Base-by-base conservation (phyloP, 2,797 vertebrate genomes). In the Sebastes variabilis region DNA sequence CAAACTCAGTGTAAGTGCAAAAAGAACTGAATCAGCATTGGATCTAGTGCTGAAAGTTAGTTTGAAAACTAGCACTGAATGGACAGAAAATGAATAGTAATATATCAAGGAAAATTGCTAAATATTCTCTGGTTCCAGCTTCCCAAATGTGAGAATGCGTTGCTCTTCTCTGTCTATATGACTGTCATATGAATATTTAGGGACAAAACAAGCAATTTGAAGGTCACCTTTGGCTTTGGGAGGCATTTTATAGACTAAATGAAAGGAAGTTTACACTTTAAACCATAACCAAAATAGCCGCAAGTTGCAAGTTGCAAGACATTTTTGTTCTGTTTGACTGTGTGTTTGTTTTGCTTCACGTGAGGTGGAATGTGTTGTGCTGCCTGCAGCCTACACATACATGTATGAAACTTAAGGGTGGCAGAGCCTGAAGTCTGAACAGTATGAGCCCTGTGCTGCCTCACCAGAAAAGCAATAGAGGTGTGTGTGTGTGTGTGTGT, bases 391-490 rank as follows among this genome's bases (percentile, higher is more conserved):
- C 74, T 36, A 1, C 66, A 69, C 66, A 20, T 75, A 16, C 70
- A 75, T 24, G 69, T 56, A 58, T 68, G 22, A 77, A 88, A 83
- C 77, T 42, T 46, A 77, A 42, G 30, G 73, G 77, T 74, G 82
- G 75, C 73, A 65, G 72, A 75, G 56, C 49, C 61, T 11, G 6
- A 4, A 66, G 76, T 80, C 27, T 76, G 79, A 88, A 88, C 87
- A 91, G 80, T 79, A 16, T 65, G 83, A 73, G 67, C 69, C 77
- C 82, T 91, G 82, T 91, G 70, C 82, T 66, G 46, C 75, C 62
- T 81, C 59, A 68, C 49, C 72, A 65, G 24, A 83, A 71, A 25
- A 42, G 54, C 67, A 62, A 70, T 65, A 80, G 72, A 66, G 38
- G 22, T 70, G 65, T 80, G 56, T 59, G 25, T 29, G 55, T 56